Percentiles rank a stretch among this genome's conserved stretches.
These are phyloP conservation scores for Yponomeuta evonymella DNA, from an alignment of 2,888 invertebrate species.

Conservation along the genomic window DNA sequence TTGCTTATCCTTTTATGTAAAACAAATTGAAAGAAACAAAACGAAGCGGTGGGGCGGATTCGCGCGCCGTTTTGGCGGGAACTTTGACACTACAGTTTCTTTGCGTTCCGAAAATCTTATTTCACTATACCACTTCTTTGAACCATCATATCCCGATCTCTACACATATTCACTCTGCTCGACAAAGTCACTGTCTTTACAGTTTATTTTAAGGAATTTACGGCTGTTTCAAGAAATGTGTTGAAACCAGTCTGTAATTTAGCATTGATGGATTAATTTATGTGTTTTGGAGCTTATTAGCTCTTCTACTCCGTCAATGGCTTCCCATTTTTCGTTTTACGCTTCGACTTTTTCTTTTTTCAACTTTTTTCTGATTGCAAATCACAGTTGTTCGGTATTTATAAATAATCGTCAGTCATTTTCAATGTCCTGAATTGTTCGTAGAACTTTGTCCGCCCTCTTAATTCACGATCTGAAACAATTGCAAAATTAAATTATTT, in stretches of 20 bases:
- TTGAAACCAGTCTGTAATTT: constrained; percentile 94
- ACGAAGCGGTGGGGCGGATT: constrained; percentile 59
- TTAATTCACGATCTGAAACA: constrained; percentile 40
- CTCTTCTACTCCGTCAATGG: constrained; percentile 40
- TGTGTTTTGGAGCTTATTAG: constrained; percentile 52
- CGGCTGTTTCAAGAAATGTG: constrained; percentile 95
- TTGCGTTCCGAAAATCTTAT: constrained; percentile 33
- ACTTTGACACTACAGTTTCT: constrained; percentile 44
- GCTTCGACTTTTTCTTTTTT: background rate
- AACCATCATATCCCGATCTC: constrained; percentile 83
- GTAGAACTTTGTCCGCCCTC: background rate
- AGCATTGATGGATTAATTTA: constrained; percentile 81
- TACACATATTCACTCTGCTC: constrained; percentile 78
- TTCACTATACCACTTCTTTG: constrained; percentile 63
- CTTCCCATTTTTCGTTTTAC: constrained; percentile 25
- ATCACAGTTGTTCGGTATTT: background rate
- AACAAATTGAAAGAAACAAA: constrained; percentile 71
- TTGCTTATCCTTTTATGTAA: constrained; percentile 72
- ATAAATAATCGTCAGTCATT: constrained; percentile 65
- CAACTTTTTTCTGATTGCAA: background rate
- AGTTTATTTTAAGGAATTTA: constrained; percentile 70
- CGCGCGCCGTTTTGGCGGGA: constrained; percentile 67
- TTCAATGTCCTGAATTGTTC: constrained; percentile 23
- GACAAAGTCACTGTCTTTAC: constrained; percentile 42
- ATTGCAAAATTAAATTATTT: constrained; percentile 19